Evolutionary conservation across 1,140 invertebrate genomes (phyloP).

Genomic region (Mycetomoellerius zeteki): DNA sequence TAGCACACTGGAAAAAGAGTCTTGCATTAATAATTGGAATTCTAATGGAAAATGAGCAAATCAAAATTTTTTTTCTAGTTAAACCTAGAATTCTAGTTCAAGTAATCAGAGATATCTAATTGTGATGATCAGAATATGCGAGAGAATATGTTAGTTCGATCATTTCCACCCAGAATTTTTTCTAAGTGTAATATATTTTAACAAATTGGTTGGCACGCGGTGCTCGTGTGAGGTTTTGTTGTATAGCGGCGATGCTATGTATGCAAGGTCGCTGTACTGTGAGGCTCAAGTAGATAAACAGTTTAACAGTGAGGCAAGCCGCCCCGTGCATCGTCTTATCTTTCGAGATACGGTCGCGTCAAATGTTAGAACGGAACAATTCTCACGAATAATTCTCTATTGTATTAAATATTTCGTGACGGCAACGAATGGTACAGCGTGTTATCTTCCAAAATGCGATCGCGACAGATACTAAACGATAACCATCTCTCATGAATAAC

Average conservation of each 20-base stretch:
- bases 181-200: background rate
- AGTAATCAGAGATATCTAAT: no score
- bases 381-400: constrained; percentile 10
- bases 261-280: background rate
- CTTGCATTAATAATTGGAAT: no score
- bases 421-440: background rate
- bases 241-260: background rate
- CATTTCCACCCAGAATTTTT: no score
- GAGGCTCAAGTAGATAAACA: background rate
- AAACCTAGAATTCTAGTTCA: no score
- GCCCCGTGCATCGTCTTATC: background rate
- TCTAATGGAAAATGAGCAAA: no score
- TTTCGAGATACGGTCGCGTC: background rate
- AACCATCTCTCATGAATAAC: no score
- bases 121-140: no score
- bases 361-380: background rate
- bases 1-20: no score
- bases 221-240: background rate
- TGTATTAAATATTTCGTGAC: background rate
- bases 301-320: background rate
- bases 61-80: no score
- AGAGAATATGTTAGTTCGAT: no score
- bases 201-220: background rate
- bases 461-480: no score
- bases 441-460: no score